phyloP scores from a whole-genome alignment of 2,113 vertebrate species.

The Mesoclemmys tuberculata region DNA sequence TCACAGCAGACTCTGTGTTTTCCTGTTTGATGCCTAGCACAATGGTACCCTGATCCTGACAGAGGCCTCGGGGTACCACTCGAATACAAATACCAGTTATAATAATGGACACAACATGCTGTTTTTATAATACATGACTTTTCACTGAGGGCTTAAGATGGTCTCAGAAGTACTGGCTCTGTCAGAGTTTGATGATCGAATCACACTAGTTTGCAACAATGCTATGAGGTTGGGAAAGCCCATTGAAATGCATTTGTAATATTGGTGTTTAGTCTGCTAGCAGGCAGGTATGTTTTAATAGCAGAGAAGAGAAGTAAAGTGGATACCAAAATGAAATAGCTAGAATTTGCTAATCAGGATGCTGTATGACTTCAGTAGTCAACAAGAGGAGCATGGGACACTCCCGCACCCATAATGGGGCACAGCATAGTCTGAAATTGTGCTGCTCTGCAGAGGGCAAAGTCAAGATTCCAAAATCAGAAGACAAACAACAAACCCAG shows the following conservation, averaged over 20 bases:
- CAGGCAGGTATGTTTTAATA: fast-evolving
- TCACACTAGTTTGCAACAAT: not conserved
- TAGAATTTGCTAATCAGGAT: fast-evolving
- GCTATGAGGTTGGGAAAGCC: fast-evolving
- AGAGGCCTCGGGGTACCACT: conserved; percentile 15
- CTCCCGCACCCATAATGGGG: fast-evolving
- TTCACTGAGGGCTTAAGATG: conserved; percentile 14
- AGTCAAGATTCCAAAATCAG: fast-evolving
- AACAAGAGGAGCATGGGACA: fast-evolving
- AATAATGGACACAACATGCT: not conserved
- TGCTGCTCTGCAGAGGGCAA: fast-evolving
- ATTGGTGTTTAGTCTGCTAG: not conserved
- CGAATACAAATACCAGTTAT: conserved; percentile 12
- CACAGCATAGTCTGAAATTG: fast-evolving
- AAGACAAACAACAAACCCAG: not conserved
- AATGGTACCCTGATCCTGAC: not conserved
- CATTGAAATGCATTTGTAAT: not conserved
- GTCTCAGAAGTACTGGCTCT: not conserved
- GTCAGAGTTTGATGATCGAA: not conserved
- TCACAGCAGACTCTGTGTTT: not conserved
- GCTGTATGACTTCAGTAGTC: fast-evolving
- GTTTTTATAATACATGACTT: not conserved
- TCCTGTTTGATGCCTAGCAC: not conserved
- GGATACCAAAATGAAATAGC: not conserved
- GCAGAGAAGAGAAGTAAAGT: fast-evolving